These are phyloP conservation scores for Vanessa cardui DNA, from an alignment of 2,888 invertebrate genomes.

Conservation along the genomic window DNA sequence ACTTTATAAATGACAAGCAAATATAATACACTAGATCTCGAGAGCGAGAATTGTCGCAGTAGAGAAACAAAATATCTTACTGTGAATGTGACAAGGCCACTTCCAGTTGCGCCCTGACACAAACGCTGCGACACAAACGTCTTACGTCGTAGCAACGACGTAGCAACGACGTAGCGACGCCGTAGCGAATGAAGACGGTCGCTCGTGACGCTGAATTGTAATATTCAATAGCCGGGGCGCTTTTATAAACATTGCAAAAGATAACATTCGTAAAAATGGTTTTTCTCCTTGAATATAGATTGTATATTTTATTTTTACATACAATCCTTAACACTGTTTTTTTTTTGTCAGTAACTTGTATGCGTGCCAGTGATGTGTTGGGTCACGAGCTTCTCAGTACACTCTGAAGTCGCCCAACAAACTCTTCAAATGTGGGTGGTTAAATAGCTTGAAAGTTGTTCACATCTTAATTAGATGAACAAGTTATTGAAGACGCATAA, in stretches of 20 bases:
- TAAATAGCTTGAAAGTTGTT: no score
- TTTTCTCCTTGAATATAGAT: neutral
- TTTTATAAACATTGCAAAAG: slow-evolving; percentile 12
- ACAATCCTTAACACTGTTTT: neutral
- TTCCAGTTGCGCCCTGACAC: neutral
- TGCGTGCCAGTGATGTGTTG: no score
- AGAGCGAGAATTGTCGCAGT: neutral
- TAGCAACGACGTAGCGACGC: no score
- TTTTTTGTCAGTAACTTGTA: neutral
- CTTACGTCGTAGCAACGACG: slow-evolving; percentile 14
- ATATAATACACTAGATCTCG: no score
- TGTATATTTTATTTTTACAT: neutral
- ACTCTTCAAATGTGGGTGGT: no score
- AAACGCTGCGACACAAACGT: slow-evolving; percentile 1
- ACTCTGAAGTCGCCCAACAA: no score
- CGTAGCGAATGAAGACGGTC: slow-evolving; percentile 24
- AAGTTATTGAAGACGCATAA: no score
- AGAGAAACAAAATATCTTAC: slow-evolving; percentile 4
- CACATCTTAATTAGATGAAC: no score
- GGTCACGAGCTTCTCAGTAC: no score
- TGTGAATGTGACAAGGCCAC: neutral
- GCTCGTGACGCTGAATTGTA: slow-evolving; percentile 26
- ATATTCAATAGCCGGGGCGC: slow-evolving; percentile 21
- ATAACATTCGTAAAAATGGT: slow-evolving; percentile 10
- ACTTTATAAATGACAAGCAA: neutral